A percentile compares a stretch with the other conserved stretches of the same genome.
These are phyloP conservation scores for Pseudomugil gertrudae DNA, from an alignment of 2,797 vertebrate species.

Conservation along the genomic window DNA sequence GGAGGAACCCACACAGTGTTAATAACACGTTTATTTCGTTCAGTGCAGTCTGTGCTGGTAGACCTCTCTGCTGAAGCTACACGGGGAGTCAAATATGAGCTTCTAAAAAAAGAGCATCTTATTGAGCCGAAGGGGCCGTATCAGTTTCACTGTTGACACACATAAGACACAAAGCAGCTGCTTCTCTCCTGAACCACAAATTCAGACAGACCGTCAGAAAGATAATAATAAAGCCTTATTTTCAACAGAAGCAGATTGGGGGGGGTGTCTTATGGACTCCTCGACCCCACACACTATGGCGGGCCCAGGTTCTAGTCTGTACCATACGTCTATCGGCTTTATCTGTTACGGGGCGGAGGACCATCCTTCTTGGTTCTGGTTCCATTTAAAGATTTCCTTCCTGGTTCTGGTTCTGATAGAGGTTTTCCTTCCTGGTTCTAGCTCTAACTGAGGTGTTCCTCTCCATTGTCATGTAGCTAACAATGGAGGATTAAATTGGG, in stretches of 20 bases:
- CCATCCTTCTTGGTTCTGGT: no score
- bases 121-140: constrained; percentile 59
- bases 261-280: no score
- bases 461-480: no score
- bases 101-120: constrained; percentile 75
- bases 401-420: no score
- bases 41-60: constrained; percentile 10
- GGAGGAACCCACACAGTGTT: neutral
- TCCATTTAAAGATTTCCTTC: no score
- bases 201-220: constrained; percentile 11
- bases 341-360: neutral
- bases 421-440: no score
- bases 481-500: no score
- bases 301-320: neutral
- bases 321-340: neutral
- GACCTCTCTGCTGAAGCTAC: constrained; percentile 31
- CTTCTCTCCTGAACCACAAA: constrained; percentile 8
- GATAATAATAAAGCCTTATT: no score
- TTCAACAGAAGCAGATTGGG: neutral
- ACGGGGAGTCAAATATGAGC: constrained; percentile 49
- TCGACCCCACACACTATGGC: neutral
- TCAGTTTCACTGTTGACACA: constrained; percentile 60
- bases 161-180: constrained; percentile 14
- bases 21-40: neutral
- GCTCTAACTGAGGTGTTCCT: no score